Base-by-base conservation (phyloP, 2,797 vertebrate genomes). In the Pogoniulus pusillus region DNA sequence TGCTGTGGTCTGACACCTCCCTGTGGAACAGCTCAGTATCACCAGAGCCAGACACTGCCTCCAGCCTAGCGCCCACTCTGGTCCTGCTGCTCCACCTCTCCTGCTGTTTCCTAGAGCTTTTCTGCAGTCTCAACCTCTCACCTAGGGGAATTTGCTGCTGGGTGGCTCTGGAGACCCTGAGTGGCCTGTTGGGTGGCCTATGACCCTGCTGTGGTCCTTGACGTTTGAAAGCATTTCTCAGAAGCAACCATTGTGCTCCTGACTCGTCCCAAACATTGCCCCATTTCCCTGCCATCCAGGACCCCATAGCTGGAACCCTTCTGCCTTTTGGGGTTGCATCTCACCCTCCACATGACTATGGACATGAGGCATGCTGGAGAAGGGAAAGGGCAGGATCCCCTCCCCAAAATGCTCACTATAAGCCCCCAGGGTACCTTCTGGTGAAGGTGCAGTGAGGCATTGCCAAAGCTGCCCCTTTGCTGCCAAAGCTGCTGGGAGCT, bases 161-260 rank as follows among this genome's bases (percentile, higher is more conserved):
- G 23, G 20, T 10, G 24, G 35, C 27, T 19, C 22, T 83, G 70
- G 58, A 86, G 47, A 4, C 57, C 66, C n/a, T 20, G 41, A 17
- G 55, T 47, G 39, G 54, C 49, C 43, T 3, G 0, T 4, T 3
- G 0, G n/a, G 60, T 13, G 10, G 59, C 43, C 66, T 32, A 2
- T 1, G 6, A 1, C 49, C 17, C 0, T 10, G 17, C 47, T 59
- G 72, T 17, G 18, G 41, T 26, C 69, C 19, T 37, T 64, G 41
- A 8, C 1, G 1, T 0, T 1, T 16, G 62, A 74, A 37, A n/a
- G 2, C 63, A 26, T 16, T 30, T 65, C 54, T 47, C 5, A 0
- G 0, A 1, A 43, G 75, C 15, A 29, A 9, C 43, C 4, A 1
- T 12, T 35, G 23, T 0, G 0, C 35, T 90, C 39, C 34, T 76